Conservation (phyloP, 53 echinoderm and acorn worm species). For the Paracentrotus lividus region DNA sequence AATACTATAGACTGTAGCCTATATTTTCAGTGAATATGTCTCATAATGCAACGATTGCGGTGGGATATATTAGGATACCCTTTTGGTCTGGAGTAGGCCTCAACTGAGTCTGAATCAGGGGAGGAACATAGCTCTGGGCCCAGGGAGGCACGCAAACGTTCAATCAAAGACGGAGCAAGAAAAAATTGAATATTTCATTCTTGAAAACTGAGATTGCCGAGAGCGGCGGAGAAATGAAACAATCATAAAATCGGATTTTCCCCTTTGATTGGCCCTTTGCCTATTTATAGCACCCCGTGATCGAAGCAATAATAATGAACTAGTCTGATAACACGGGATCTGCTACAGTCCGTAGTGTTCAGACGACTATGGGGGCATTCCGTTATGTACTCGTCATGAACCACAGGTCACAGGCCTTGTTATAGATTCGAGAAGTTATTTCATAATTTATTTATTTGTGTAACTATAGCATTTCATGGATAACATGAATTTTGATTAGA, state of each 20-base stretch:
- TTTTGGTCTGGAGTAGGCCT: not conserved
- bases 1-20: too few species aligned
- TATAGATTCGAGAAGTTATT: not conserved
- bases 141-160: slow-evolving; percentile 21
- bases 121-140: slow-evolving; percentile 3
- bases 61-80: not conserved
- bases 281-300: slow-evolving; percentile 37
- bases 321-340: not conserved
- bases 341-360: not conserved
- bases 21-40: not conserved
- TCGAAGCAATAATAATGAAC: not conserved
- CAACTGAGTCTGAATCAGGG: not conserved
- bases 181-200: slow-evolving; percentile 26
- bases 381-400: not conserved
- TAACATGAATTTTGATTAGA: too few species aligned
- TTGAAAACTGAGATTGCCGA: slow-evolving; percentile 14
- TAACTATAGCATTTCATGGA: too few species aligned
- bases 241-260: slow-evolving; percentile 40
- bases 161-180: not conserved
- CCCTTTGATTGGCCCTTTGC: slow-evolving; percentile 27
- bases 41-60: not conserved
- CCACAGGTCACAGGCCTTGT: not conserved
- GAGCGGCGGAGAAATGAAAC: slow-evolving; percentile 44
- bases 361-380: too few species aligned
- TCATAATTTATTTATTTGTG: too few species aligned